Evolutionary conservation across 1,140 invertebrate genomes (phyloP), one percentile per base, ranked within the genome.

Genomic region (Eupeodes corollae): DNA sequence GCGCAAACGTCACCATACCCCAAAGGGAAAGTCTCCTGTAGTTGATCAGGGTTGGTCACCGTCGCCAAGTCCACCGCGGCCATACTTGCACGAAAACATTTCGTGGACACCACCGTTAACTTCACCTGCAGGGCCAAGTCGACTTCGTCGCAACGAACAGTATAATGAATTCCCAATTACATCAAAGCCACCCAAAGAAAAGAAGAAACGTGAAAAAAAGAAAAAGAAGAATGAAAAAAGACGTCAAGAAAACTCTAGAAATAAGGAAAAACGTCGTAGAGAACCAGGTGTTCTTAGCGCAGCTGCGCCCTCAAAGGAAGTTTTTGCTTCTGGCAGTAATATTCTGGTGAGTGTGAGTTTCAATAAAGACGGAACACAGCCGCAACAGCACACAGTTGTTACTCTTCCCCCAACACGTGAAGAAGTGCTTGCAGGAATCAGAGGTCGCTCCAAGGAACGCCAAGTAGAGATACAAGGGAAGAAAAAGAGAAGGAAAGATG

Each of bases 261-360:
- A 73, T 65, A 50, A 75, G 73, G 57, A 82, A 75, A 58, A 80
- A 73, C 66, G 78, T 73, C 56, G 78, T 70, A 51, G 75, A 75
- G 71, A 51, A 54, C 56, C 66, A 55, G 31, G 71, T 58, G 56
- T 74, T 67, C 56, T 75, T 71, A 51, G 74, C 63, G 52, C 80
- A 74, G 52, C 58, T 0, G 70, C 76, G 5, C 84, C 85, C 2
- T 84, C 81, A 0, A 93, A 93, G 65, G 88, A 91, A 70, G 87
- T 93, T 0, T 91, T 91, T 59, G 86, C 88, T 0, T 90, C 88
- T 19, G 90, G 89, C 5, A 88, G 91, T 67, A 91, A 91, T 60
- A 92, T 93, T 46, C 73, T 91, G 30, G 88, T 93, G 0, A 91
- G 88, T 66, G 86, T 93, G 6, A 91, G 87, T 67, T 93, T 92